These are phyloP conservation scores for Platycnemis pennipes DNA, from an alignment of 2,888 invertebrate species.

Conservation along the genomic window DNA sequence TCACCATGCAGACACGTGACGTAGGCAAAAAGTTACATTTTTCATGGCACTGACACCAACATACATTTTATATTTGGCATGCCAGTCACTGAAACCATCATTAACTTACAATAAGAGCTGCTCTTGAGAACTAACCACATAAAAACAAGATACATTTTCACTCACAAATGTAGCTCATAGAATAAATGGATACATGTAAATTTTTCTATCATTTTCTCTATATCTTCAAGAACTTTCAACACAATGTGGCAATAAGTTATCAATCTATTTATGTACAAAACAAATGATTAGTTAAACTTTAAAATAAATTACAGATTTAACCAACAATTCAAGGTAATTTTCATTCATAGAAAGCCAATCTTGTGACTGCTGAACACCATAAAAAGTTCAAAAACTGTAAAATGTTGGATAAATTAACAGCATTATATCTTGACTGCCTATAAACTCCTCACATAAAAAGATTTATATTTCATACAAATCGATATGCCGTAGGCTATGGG, in stretches of 20 bases:
- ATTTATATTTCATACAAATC: conserved; percentile 28
- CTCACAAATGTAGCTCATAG: neutral
- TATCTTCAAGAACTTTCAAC: neutral
- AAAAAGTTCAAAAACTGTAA: conserved; percentile 36
- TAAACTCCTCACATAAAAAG: neutral
- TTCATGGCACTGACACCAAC: neutral
- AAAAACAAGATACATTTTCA: neutral
- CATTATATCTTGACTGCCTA: neutral
- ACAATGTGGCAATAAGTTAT: conserved; percentile 21
- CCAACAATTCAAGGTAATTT: conserved; percentile 27
- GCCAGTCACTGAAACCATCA: neutral
- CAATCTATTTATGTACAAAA: conserved; percentile 26
- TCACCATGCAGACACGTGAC: neutral
- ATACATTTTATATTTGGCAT: neutral
- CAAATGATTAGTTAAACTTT: conserved; percentile 36
- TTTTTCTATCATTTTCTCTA: neutral
- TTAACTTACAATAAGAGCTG: neutral
- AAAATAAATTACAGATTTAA: conserved; percentile 36
- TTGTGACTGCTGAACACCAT: conserved; percentile 11
- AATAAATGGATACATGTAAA: neutral
- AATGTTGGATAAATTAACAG: conserved; percentile 30
- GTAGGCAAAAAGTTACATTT: neutral
- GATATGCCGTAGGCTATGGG: neutral
- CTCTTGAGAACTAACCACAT: neutral
- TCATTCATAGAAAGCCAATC: conserved; percentile 5